phyloP scores from a whole-genome alignment of 2,888 invertebrate genomes.

The Chaitophorus viminalis region DNA sequence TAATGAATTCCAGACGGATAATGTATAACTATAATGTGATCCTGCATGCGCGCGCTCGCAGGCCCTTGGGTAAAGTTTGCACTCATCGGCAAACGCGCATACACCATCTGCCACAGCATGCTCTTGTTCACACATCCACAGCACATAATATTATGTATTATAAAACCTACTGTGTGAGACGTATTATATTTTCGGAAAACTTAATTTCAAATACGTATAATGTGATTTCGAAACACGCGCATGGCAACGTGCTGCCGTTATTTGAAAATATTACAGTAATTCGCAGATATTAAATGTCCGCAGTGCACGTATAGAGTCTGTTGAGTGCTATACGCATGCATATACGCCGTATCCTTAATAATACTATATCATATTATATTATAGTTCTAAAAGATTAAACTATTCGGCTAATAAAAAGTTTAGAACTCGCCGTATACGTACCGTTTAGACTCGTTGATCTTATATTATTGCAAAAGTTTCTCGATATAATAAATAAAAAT shows the following conservation, averaged over 20 bases:
- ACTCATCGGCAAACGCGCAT: not conserved
- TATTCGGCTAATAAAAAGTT: not conserved
- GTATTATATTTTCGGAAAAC: no score
- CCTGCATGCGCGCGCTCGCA: not conserved
- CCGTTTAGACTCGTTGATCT: conserved; percentile 21
- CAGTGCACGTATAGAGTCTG: not conserved
- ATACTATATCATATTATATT: not conserved
- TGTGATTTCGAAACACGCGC: not conserved
- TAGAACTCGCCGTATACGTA: not conserved
- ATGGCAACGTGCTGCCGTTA: not conserved
- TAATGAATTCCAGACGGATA: not conserved
- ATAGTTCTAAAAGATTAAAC: not conserved
- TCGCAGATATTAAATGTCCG: not conserved
- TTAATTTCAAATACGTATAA: not conserved
- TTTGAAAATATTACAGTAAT: not conserved
- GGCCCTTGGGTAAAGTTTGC: not conserved
- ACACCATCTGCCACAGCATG: not conserved
- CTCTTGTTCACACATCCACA: not conserved
- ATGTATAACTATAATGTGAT: not conserved
- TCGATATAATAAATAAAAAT: conserved; percentile 34
- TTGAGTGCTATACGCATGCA: no score
- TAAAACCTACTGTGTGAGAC: not conserved
- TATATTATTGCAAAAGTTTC: conserved; percentile 44
- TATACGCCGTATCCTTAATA: not conserved
- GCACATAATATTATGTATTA: not conserved